Percentiles rank a stretch among this genome's conserved stretches.
These are phyloP conservation scores for Leucoptera coffeella DNA, from an alignment of 2,888 invertebrate genomes.

Conservation along the genomic window DNA sequence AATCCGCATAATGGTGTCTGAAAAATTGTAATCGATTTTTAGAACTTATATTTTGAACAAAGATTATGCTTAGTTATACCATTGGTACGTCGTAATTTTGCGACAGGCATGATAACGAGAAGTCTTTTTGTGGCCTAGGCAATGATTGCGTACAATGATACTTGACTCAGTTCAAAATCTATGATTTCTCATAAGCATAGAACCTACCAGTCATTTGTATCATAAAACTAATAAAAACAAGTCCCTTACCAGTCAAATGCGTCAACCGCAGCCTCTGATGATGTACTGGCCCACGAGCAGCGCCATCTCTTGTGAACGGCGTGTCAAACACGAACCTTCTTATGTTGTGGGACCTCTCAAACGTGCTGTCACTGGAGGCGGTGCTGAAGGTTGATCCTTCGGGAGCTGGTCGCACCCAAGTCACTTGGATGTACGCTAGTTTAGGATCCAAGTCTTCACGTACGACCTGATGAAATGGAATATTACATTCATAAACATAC, in stretches of 20 bases:
- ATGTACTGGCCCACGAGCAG: conserved; percentile 70
- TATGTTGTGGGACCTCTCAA: conserved; percentile 87
- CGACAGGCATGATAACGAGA: too few relatives aligned
- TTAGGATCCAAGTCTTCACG: conserved; percentile 73
- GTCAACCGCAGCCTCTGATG: conserved; percentile 90
- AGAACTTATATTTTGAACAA: too few relatives aligned
- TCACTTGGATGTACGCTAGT: conserved; percentile 89
- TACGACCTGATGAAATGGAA: conserved; percentile 54
- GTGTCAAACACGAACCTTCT: conserved; percentile 90
- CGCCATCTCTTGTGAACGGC: conserved; percentile 83
- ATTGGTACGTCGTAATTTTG: too few relatives aligned
- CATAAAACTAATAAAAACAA: not conserved
- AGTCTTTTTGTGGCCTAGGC: too few relatives aligned
- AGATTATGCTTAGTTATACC: too few relatives aligned
- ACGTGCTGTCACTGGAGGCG: conserved; percentile 71
- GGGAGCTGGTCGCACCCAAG: conserved; percentile 90
- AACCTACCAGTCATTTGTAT: too few relatives aligned
- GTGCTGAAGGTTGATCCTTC: conserved; percentile 63
- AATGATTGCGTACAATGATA: too few relatives aligned
- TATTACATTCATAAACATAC: too few relatives aligned
- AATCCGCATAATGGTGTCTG: too few relatives aligned
- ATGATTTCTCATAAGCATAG: too few relatives aligned
- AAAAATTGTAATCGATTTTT: too few relatives aligned
- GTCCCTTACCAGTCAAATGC: conserved; percentile 72
- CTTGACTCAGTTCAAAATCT: too few relatives aligned